Percentiles rank a stretch among this genome's conserved stretches.
Conservation (phyloP, 2,888 invertebrate genomes). For the Himalopsyche kuldschensis region DNA sequence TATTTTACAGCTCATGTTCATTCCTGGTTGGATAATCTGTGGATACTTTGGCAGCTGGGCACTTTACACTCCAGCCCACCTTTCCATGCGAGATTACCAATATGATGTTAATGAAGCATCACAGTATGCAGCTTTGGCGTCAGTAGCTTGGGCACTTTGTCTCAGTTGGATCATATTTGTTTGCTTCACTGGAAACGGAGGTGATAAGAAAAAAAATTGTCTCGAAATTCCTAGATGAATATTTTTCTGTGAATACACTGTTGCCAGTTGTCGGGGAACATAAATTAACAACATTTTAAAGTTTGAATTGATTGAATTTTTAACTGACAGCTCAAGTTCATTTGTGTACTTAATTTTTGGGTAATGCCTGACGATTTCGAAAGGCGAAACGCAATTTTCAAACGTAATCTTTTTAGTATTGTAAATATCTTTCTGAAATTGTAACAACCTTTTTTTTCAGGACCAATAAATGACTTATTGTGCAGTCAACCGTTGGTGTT, state of each 20-base stretch:
- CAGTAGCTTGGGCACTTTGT: constrained; percentile 63
- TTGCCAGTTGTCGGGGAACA: neutral
- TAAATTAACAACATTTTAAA: too few relatives aligned
- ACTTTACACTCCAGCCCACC: constrained; percentile 63
- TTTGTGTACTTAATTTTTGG: too few relatives aligned
- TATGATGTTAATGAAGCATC: constrained; percentile 65
- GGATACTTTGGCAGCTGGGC: constrained; percentile 55
- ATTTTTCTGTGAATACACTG: neutral
- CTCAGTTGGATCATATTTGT: constrained; percentile 69
- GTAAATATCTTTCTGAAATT: neutral
- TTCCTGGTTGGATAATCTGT: constrained; percentile 61
- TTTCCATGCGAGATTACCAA: constrained; percentile 62
- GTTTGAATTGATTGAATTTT: too few relatives aligned
- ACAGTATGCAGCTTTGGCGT: constrained; percentile 66
- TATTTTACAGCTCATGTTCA: constrained; percentile 51
- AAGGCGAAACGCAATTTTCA: too few relatives aligned
- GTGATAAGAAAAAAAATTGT: constrained; percentile 44
- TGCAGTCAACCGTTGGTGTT: constrained; percentile 61
- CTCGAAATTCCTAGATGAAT: neutral
- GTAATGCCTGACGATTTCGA: too few relatives aligned
- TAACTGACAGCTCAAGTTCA: too few relatives aligned
- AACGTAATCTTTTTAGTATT: too few relatives aligned
- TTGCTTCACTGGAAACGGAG: constrained; percentile 59
- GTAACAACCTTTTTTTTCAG: constrained; percentile 45
- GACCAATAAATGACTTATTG: constrained; percentile 55